Conservation (phyloP, 2,888 invertebrate species). For the Ochropleura leucogaster region DNA sequence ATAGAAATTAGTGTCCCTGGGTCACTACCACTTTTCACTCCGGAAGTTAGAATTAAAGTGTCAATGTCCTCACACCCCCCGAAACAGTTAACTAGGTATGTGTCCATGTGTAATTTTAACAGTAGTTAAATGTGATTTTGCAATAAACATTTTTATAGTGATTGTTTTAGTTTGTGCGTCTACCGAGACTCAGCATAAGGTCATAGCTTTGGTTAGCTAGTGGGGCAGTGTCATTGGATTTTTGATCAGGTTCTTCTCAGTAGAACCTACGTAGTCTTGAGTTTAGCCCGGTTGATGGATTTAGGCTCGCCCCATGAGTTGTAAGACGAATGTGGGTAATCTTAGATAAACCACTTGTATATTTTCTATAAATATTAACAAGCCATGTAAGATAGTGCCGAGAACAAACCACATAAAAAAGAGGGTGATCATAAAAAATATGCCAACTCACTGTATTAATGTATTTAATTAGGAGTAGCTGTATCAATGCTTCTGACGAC, state of each 20-base stretch:
- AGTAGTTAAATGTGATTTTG: slow-evolving; percentile 34
- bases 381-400: neutral
- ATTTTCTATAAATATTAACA: neutral
- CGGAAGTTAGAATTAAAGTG: slow-evolving; percentile 62
- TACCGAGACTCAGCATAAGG: neutral
- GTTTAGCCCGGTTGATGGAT: no score
- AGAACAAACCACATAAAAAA: neutral
- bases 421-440: slow-evolving; percentile 6
- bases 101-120: slow-evolving; percentile 40
- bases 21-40: slow-evolving; percentile 63
- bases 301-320: no score
- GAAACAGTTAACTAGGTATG: slow-evolving; percentile 43
- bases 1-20: slow-evolving; percentile 70
- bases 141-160: slow-evolving; percentile 21
- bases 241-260: no score
- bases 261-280: no score
- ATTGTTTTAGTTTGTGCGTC: neutral
- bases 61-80: slow-evolving; percentile 61
- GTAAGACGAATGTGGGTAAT: no score
- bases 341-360: no score
- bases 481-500: slow-evolving; percentile 71
- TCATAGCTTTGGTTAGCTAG: no score
- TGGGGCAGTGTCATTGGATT: no score
- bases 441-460: slow-evolving; percentile 23
- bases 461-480: slow-evolving; percentile 48